Conservation (phyloP, 2,113 vertebrate genomes). For the Chlorocebus sabaeus region DNA sequence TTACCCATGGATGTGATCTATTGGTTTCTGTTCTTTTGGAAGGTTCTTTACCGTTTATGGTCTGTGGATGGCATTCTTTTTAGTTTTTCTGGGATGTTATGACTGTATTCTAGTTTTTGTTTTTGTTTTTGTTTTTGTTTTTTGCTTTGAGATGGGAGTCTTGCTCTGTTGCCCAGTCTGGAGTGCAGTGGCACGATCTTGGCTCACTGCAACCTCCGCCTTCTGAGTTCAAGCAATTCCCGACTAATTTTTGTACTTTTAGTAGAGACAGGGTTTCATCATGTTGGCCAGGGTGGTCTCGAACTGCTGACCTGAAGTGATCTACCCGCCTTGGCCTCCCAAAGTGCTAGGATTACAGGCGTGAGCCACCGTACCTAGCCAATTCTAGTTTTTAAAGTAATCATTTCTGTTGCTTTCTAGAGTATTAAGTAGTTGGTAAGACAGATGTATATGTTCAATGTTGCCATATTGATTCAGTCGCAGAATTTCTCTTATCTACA, state of each 20-base stretch:
- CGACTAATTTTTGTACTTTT: too few species aligned
- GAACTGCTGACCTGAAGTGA: background rate
- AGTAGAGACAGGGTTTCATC: too few species aligned
- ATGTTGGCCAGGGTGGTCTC: background rate
- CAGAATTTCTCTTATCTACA: background rate
- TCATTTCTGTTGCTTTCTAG: background rate
- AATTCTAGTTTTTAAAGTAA: background rate
- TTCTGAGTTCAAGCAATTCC: too few species aligned
- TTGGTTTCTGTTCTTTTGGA: conserved; percentile 14
- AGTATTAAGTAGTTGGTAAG: background rate
- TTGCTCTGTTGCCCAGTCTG: background rate
- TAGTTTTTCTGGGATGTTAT: background rate
- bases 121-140: too few species aligned
- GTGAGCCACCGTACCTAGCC: background rate
- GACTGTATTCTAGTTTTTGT: background rate
- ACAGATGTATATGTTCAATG: background rate
- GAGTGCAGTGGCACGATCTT: background rate
- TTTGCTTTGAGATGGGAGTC: background rate
- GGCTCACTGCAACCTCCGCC: too few species aligned
- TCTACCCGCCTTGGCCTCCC: background rate
- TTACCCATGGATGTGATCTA: background rate
- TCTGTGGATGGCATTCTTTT: background rate
- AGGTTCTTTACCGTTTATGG: background rate
- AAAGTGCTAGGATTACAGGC: background rate
- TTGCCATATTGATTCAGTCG: background rate